phyloP scores from a whole-genome alignment of 2,797 vertebrate species.

The Pitangus sulphuratus region DNA sequence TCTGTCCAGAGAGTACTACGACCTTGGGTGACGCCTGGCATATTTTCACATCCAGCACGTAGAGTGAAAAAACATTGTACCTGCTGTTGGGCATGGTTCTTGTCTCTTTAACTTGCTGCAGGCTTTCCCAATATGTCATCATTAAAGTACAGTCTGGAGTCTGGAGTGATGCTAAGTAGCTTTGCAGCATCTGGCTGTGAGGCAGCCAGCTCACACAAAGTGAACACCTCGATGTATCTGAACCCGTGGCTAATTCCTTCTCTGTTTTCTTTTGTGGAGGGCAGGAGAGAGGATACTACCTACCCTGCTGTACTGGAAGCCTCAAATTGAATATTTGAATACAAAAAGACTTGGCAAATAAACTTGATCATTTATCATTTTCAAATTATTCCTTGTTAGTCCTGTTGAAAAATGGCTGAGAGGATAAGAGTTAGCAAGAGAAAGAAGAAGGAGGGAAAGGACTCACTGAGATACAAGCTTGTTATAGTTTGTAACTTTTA shows the following conservation, averaged over 20 bases:
- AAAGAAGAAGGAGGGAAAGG: background rate
- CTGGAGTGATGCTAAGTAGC: background rate
- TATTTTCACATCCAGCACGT: background rate
- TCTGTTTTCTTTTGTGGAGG: background rate
- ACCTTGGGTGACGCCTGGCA: accelerated
- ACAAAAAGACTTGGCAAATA: background rate
- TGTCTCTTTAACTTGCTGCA: background rate
- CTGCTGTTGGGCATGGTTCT: background rate
- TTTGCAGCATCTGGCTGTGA: background rate
- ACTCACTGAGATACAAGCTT: background rate
- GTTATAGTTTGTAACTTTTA: background rate
- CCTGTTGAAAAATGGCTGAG: background rate
- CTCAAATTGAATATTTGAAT: background rate
- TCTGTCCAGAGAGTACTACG: background rate
- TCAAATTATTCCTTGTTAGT: background rate
- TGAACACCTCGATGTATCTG: accelerated
- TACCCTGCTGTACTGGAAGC: background rate
- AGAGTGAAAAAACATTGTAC: accelerated
- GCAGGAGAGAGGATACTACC: background rate
- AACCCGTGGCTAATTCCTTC: background rate
- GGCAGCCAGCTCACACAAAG: background rate
- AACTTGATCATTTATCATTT: background rate
- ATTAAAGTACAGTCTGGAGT: background rate
- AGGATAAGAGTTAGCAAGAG: background rate
- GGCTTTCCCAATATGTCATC: background rate